Percentiles rank a stretch among this genome's conserved stretches.
phyloP scores from a whole-genome alignment of 2,888 invertebrate genomes.

The Leptogaster cylindrica region DNA sequence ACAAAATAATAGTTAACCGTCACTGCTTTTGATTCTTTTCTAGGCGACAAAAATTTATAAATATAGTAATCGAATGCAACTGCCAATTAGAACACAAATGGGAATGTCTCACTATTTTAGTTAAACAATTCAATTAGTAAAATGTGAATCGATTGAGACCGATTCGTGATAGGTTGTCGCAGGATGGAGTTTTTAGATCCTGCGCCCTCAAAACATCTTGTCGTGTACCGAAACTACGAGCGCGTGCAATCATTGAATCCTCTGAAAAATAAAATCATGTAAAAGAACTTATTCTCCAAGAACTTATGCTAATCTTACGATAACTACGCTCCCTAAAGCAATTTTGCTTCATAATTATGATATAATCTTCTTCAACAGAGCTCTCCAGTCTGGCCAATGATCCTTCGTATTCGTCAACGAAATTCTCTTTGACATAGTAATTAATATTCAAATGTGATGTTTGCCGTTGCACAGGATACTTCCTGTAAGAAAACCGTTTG shows the following conservation, averaged over 20 bases:
- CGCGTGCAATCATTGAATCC: conserved; percentile 93
- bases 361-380: conserved; percentile 93
- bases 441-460: conserved; percentile 82
- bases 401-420: conserved; percentile 80
- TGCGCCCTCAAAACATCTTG: conserved; percentile 82
- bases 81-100: neutral
- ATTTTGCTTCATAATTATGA: conserved; percentile 81
- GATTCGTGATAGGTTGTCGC: conserved; percentile 73
- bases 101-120: neutral
- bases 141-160: conserved; percentile 54
- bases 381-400: conserved; percentile 85
- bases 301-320: conserved; percentile 59
- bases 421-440: conserved; percentile 95
- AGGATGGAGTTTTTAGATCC: conserved; percentile 79
- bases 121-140: conserved; percentile 47
- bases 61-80: too few species aligned
- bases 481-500: conserved; percentile 54
- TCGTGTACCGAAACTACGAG: conserved; percentile 88
- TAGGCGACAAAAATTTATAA: too few species aligned
- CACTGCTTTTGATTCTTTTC: too few species aligned
- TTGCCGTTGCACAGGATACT: conserved; percentile 70
- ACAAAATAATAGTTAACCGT: too few species aligned
- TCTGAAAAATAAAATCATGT: conserved; percentile 62
- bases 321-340: conserved; percentile 93
- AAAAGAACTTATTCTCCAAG: neutral